Evolutionary conservation across 2,797 vertebrate species (phyloP), one percentile per base, ranked within the genome.

Genomic region (Amphiprion clarkii): DNA sequence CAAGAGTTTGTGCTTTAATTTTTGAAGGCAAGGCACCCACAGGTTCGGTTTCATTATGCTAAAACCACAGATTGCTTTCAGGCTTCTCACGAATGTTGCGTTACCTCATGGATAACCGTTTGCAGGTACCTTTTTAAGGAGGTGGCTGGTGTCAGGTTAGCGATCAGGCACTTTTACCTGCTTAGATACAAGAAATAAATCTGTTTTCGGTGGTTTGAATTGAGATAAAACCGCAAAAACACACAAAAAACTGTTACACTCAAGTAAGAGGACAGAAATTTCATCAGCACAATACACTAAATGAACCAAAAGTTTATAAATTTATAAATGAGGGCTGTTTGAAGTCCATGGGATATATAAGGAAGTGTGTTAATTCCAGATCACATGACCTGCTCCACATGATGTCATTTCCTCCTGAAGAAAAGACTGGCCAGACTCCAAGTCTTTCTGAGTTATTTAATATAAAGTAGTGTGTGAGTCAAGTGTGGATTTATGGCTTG

Each of bases 1-100:
- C 86, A 79, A 67, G 74, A 85, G 54, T 85, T 86, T 63, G 71
- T 14, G 79, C 78, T 78, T 89, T 83, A 86, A 82, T 88, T 86
- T 67, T 84, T 58, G 77, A 79, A 78, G 75, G 75, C 40, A n/a
- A 48, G 39, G 17, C 49, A 83, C 25, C 76, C 63, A 21, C 40
- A 61, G 73, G 62, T 86, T 79, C 36, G 36, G 67, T 86, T 74
- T 84, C 76, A 74, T 87, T 71, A 75, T 48, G 67, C 52, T 69
- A 52, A 81, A 78, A 74, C 74, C 33, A 55, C 56, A 57, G 74
- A 69, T 77, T 61, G 56, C 53, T 67, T 83, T 84, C 79, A 81
- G 64, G 16, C 65, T 56, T 62, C 67, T 76, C 68, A 36, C 8
- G 3, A 52, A 60, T 52, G 57, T 53, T 44, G 60, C 12, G 55